Evolutionary conservation across 1,140 invertebrate species (phyloP).

Genomic region (Planococcus citri): DNA sequence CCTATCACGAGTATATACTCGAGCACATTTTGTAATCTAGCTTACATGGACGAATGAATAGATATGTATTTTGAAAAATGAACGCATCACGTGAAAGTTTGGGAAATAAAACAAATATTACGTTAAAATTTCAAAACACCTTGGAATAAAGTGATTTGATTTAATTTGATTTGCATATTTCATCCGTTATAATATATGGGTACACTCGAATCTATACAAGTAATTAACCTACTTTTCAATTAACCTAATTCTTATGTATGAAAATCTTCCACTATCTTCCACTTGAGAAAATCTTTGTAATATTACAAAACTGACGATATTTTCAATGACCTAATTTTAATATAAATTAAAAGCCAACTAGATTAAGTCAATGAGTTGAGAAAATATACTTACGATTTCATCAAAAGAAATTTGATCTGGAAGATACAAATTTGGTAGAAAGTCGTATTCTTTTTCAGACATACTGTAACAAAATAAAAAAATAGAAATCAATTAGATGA

Average conservation of each 20-base stretch:
- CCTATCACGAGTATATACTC: too few relatives aligned
- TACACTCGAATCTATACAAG: not conserved
- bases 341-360: not conserved
- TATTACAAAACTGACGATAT: not conserved
- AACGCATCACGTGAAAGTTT: too few relatives aligned
- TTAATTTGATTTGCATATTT: too few relatives aligned
- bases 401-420: slow-evolving; percentile 18
- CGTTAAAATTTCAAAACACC: too few relatives aligned
- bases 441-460: slow-evolving; percentile 12
- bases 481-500: not conserved
- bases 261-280: too few relatives aligned
- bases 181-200: too few relatives aligned
- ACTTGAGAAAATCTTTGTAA: not conserved
- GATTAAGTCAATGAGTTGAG: not conserved
- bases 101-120: too few relatives aligned
- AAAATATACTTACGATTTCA: slow-evolving; percentile 14
- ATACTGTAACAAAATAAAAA: slow-evolving; percentile 13
- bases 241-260: not conserved
- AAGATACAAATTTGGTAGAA: not conserved
- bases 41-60: too few relatives aligned
- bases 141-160: too few relatives aligned
- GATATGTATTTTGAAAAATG: too few relatives aligned
- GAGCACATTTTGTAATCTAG: too few relatives aligned
- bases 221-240: not conserved
- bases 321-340: slow-evolving; percentile 9